phyloP scores from a whole-genome alignment of 2,113 vertebrate genomes.

The Ovis canadensis region DNA sequence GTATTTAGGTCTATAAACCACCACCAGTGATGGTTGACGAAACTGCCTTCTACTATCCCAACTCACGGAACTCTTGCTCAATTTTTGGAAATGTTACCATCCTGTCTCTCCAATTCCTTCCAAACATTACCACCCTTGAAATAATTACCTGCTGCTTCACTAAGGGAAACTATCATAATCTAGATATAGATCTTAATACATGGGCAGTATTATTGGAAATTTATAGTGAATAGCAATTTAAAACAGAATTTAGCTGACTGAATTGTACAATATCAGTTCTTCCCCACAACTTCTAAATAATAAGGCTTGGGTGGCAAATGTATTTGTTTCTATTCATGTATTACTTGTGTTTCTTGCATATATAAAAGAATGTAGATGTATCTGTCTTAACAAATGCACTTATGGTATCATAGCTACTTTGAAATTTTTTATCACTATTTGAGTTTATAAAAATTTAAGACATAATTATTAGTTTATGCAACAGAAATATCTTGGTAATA shows the following conservation, averaged over 20 bases:
- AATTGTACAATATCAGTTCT: background rate
- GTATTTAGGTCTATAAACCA: background rate
- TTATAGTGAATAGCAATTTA: background rate
- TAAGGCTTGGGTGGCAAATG: background rate
- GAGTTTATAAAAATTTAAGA: background rate
- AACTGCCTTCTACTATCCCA: background rate
- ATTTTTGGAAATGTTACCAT: background rate
- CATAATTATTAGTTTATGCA: background rate
- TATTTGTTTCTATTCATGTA: background rate
- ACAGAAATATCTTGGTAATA: constrained; percentile 15
- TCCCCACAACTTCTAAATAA: background rate
- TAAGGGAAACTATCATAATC: background rate
- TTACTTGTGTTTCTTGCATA: background rate
- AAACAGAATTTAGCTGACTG: background rate
- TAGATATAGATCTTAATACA: background rate
- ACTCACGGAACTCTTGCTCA: background rate
- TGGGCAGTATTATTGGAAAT: background rate
- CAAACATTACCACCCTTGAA: background rate
- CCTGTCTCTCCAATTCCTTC: background rate
- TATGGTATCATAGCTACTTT: constrained; percentile 14
- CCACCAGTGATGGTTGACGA: background rate
- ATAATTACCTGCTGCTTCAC: constrained; percentile 5
- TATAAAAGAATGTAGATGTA: background rate
- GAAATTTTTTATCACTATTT: background rate
- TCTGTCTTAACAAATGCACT: background rate